These are phyloP conservation scores for Pseudomugil gertrudae DNA, from an alignment of 2,797 vertebrate species.

Conservation along the genomic window DNA sequence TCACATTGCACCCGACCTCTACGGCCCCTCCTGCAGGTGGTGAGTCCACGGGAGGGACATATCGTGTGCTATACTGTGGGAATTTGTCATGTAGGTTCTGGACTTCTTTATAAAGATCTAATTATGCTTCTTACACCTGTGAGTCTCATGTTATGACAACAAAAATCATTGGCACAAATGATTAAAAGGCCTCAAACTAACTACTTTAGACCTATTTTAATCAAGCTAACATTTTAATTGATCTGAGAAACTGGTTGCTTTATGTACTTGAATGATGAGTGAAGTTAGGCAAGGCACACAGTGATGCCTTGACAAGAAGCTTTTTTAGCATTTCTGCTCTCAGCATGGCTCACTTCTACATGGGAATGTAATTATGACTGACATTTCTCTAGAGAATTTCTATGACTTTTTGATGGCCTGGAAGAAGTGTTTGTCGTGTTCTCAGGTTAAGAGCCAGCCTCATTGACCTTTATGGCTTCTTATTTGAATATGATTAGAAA, in stretches of 20 bases:
- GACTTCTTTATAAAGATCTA: no score
- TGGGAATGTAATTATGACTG: slow-evolving; percentile 55
- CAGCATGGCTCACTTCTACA: slow-evolving; percentile 7
- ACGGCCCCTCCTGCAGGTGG: no score
- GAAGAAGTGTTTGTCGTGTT: slow-evolving; percentile 46
- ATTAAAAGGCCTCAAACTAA: slow-evolving; percentile 50
- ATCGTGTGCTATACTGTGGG: no score
- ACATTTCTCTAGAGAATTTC: slow-evolving; percentile 65
- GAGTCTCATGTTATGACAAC: no score
- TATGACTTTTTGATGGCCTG: slow-evolving; percentile 52
- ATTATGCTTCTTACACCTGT: no score
- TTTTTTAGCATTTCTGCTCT: slow-evolving; percentile 18
- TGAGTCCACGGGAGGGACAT: no score
- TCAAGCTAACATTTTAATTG: slow-evolving; percentile 47
- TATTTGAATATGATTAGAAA: slow-evolving; percentile 72
- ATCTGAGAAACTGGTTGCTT: slow-evolving; percentile 43
- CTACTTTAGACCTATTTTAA: slow-evolving; percentile 57
- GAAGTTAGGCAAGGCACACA: slow-evolving; percentile 23
- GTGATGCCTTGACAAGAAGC: slow-evolving; percentile 33
- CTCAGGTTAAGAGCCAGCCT: slow-evolving; percentile 59
- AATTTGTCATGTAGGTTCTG: no score
- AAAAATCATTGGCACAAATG: slow-evolving; percentile 32
- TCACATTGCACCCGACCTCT: no score
- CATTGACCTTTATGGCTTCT: slow-evolving; percentile 67
- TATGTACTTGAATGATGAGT: slow-evolving; percentile 26